phyloP scores from a whole-genome alignment of 92 coral and sea anemone genomes.

The Phenganax marumi region DNA sequence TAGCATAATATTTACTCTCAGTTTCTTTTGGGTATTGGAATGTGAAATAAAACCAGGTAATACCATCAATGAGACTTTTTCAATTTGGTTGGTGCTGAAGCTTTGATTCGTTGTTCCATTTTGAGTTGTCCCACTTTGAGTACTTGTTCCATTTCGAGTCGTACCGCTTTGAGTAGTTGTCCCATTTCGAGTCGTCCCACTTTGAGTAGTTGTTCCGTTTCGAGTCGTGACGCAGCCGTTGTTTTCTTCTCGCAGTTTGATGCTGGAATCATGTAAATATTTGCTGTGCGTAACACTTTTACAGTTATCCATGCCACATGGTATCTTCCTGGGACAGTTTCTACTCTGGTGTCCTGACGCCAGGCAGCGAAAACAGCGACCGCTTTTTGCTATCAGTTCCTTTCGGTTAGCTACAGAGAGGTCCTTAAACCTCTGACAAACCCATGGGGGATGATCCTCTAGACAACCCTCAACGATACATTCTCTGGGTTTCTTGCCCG shows the following conservation, averaged over 20 bases:
- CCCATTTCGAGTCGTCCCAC: not conserved
- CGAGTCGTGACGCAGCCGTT: too few relatives aligned
- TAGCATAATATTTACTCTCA: slow-evolving; percentile 2
- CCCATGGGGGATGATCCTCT: slow-evolving; percentile 8
- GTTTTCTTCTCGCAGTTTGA: not conserved
- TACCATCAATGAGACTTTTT: slow-evolving; percentile 23
- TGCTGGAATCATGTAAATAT: slow-evolving; percentile 8
- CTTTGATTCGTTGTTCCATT: not conserved
- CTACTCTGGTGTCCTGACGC: slow-evolving; percentile 28
- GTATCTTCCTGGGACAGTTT: not conserved
- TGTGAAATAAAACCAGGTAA: slow-evolving; percentile 21
- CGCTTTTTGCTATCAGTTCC: slow-evolving; percentile 26
- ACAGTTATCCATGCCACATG: slow-evolving; percentile 18
- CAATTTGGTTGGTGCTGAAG: not conserved
- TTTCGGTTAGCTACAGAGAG: slow-evolving; percentile 1
- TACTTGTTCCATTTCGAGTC: not conserved
- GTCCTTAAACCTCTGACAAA: not conserved
- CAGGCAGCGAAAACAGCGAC: slow-evolving; percentile 35
- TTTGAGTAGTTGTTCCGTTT: too few relatives aligned
- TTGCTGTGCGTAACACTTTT: slow-evolving; percentile 15
- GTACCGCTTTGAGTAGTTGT: not conserved
- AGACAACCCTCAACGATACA: slow-evolving; percentile 40
- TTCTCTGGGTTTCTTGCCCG: slow-evolving; percentile 1
- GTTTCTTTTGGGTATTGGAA: not conserved
- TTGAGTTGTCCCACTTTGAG: not conserved